Conservation (phyloP, 1,140 invertebrate genomes). For the Cydia fagiglandana region DNA sequence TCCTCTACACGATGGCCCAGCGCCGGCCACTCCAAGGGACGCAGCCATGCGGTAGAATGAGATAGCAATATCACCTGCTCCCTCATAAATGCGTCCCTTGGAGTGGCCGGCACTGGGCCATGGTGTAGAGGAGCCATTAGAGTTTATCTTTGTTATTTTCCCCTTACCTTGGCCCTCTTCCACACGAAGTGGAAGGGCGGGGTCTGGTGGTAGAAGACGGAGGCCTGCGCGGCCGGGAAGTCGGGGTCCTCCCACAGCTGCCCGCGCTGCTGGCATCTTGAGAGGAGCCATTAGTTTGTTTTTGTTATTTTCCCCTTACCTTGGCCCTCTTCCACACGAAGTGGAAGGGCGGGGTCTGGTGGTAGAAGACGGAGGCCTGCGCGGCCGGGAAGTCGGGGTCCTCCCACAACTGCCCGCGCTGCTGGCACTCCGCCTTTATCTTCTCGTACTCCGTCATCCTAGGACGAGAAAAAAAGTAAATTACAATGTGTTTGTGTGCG, state of each 20-base stretch:
- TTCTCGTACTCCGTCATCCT: conserved; percentile 84
- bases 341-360: conserved; percentile 94
- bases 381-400: conserved; percentile 94
- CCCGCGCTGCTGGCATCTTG: conserved; percentile 88
- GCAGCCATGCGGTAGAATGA: no score
- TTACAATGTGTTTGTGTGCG: no score
- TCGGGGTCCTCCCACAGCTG: conserved; percentile 96
- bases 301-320: conserved; percentile 77
- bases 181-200: conserved; percentile 95
- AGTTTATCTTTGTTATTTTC: not conserved
- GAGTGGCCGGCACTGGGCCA: no score
- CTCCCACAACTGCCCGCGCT: conserved; percentile 92
- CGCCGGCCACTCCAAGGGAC: no score
- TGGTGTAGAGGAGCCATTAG: no score
- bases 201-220: conserved; percentile 96
- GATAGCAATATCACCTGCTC: no score
- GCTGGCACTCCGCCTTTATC: conserved; percentile 88
- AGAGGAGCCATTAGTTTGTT: no score
- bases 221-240: conserved; percentile 92
- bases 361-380: conserved; percentile 94
- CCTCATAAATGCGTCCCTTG: no score
- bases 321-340: conserved; percentile 96
- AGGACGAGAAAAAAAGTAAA: not conserved
- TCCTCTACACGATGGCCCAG: no score
- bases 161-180: conserved; percentile 91